Evolutionary conservation across 2,113 vertebrate genomes (phyloP), one percentile per base, ranked within the genome.

Genomic region (Eptatretus burgeri): DNA sequence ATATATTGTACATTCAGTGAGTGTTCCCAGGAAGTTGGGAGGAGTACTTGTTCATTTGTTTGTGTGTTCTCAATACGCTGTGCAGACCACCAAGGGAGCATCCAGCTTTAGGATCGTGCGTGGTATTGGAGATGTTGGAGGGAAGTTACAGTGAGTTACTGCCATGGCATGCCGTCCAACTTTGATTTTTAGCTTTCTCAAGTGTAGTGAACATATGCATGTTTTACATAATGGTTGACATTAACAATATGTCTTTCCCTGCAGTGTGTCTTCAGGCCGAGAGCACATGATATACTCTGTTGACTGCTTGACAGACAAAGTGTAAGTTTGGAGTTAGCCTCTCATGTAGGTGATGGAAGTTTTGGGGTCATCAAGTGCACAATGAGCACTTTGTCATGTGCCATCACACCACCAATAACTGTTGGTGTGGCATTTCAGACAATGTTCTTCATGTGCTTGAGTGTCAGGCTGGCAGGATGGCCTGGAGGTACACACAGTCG

Each of bases 41-140:
- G 10, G 9, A 10, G 56, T 13, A 12, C 12, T n/a, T 12, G 56
- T 60, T n/a, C 56, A n/a, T 20, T 41, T 41, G 27, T 41, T 3
- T 3, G 16, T 60, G 18, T 60, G 7, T 60, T 41, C 7, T 41
- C 65, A 14, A 69, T 13, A 27, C 62, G 51, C 68, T 71, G 71
- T 69, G 63, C 68, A 98, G 91, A 88, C 85, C 17, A 93, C 89
- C 63, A 98, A 98, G 76, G 91, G 91, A 73, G 85, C 82, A 2
- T 98, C 91, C 9, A 75, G 85, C 53, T 96, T 94, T 70, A 83
- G 74, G 75, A 88, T 98, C 71, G 86, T 82, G 63, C 82, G 79
- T 52, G 83, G 85, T 65, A 72, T 96, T 49, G 86, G 95, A 77
- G 82, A 82, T 63, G 79, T 93, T 65, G 93, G 89, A 66, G 84